Percentiles rank a stretch among this genome's conserved stretches.
phyloP scores from a whole-genome alignment of 2,113 vertebrate genomes.

The Nycticryphes semicollaris region DNA sequence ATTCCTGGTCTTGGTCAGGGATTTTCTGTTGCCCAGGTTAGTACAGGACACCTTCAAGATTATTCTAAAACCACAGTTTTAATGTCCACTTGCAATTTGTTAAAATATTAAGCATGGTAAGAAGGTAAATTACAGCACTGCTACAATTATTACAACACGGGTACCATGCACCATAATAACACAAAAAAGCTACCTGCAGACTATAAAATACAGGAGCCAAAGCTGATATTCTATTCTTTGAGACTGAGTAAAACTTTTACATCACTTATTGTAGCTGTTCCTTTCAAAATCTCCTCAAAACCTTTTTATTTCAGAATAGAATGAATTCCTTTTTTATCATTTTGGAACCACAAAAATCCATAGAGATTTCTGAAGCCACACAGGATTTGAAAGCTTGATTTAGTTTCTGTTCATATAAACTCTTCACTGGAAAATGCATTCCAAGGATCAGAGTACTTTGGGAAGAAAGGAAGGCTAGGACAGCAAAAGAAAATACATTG shows the following conservation, averaged over 20 bases:
- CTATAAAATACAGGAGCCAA: background rate
- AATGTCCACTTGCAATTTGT: background rate
- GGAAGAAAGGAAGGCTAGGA: background rate
- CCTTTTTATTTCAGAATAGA: constrained; percentile 1
- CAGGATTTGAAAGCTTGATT: constrained; percentile 47
- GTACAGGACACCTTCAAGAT: background rate
- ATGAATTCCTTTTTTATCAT: background rate
- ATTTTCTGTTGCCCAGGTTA: background rate
- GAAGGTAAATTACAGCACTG: background rate
- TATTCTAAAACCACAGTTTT: background rate
- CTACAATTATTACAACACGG: background rate
- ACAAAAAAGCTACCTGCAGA: background rate
- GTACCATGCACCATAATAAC: background rate
- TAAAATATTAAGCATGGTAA: background rate
- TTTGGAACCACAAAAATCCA: constrained; percentile 26
- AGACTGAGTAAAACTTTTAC: background rate
- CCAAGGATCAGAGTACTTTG: background rate
- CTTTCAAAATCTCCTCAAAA: background rate
- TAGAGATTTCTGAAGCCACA: background rate
- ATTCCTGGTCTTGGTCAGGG: background rate
- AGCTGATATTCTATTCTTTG: background rate
- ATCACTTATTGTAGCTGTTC: background rate
- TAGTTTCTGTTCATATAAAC: constrained; percentile 34
- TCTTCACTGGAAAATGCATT: background rate
- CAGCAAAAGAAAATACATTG: constrained; percentile 1